Evolutionary conservation across 2,888 invertebrate genomes (phyloP), one percentile per base, ranked within the genome.

Genomic region (Acleris cristana): DNA sequence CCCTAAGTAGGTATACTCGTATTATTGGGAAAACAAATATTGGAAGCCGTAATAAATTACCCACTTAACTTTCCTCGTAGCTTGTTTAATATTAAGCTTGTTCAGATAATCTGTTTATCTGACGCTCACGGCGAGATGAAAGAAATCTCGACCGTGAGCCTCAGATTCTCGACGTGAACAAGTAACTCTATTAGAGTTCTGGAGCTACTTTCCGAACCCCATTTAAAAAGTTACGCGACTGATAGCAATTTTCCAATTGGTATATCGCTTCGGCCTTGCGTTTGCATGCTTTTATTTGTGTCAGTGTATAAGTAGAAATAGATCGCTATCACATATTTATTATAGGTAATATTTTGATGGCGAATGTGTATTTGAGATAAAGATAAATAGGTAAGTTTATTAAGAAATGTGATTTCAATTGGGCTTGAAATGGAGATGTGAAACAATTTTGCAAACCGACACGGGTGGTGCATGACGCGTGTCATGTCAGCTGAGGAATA

Each of bases 111-210:
- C 40, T 56, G 56, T 56, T 56, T 56, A 56, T 40, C 21, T 12
- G n/a, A 56, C 2, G 16, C 21, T 54, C 18, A 45, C 45, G n/a
- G 30, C 40, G 16, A 56, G 56, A 56, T 19, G 26, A 26, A 26
- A 26, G 26, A 26, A 26, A 16, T 44, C 19, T 44, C 40, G 21
- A 26, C 34, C 40, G 19, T 16, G 34, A 34, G 26, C 14, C 19
- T 1, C 19, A 19, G 6, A 21, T 10, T 16, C 7, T 6, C n/a
- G 19, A 40, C 40, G 34, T 34, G 53, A 48, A 54, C 45, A 26
- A 59, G 34, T 48, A 65, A 65, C 65, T 65, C 54, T 49, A 65
- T 59, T 65, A 65, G 34, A 40, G 34, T 48, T 59, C 54, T 16
- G 21, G 52, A 53, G 34, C 44, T 59, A 59, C 59, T 48, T 49